Evolutionary conservation across 2,797 vertebrate genomes (phyloP).

Genomic region (Lepus oiostolus): DNA sequence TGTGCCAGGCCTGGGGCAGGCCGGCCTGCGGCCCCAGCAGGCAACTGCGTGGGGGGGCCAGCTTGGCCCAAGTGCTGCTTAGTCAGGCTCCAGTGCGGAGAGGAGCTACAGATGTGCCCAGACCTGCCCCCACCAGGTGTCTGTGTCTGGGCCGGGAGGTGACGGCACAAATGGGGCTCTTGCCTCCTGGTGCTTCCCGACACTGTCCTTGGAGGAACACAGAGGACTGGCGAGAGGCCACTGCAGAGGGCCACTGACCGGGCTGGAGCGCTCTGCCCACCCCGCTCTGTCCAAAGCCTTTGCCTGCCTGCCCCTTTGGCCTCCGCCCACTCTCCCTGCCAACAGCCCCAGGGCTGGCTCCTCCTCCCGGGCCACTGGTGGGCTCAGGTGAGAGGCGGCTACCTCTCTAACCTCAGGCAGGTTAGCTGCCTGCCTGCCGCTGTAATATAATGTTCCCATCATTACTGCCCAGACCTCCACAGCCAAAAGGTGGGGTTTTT

Average conservation of each 20-base stretch:
- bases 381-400: conserved; percentile 20
- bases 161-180: conserved; percentile 69
- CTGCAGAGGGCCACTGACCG: not conserved
- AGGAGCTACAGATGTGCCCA: conserved; percentile 76
- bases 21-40: conserved; percentile 60
- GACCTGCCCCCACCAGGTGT: conserved; percentile 81
- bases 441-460: not conserved
- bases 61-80: conserved; percentile 73
- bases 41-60: conserved; percentile 63
- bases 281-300: not conserved
- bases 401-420: not conserved
- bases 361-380: not conserved
- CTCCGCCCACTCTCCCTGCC: not conserved
- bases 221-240: conserved; percentile 22
- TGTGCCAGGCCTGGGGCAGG: conserved; percentile 70
- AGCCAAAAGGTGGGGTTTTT: not conserved
- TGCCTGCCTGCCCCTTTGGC: not conserved
- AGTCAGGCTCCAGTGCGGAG: conserved; percentile 76
- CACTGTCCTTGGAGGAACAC: conserved; percentile 69
- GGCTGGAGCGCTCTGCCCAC: not conserved
- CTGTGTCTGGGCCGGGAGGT: conserved; percentile 78
- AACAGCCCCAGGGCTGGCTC: conserved; percentile 38
- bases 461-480: not conserved
- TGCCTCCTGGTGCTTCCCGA: conserved; percentile 70
- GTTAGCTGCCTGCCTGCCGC: not conserved